phyloP scores from a whole-genome alignment of 1,140 invertebrate species.

The Drosophila sucinea region DNA sequence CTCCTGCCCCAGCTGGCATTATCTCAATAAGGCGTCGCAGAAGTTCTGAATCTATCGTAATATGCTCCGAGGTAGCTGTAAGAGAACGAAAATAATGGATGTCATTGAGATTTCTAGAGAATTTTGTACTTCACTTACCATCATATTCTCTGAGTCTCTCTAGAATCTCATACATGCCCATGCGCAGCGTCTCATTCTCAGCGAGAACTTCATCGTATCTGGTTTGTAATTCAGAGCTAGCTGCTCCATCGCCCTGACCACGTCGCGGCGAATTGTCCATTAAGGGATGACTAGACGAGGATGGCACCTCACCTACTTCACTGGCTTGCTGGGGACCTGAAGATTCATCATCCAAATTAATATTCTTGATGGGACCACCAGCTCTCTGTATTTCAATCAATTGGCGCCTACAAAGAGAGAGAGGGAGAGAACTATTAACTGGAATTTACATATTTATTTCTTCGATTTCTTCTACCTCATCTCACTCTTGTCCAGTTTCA shows the following conservation, averaged over 20 bases:
- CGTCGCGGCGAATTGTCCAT: conserved; percentile 60
- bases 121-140: conserved; percentile 74
- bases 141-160: conserved; percentile 86
- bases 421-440: too few species aligned
- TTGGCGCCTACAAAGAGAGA: conserved; percentile 40
- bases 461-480: conserved; percentile 57
- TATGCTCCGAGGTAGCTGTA: conserved; percentile 75
- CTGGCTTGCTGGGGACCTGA: conserved; percentile 47
- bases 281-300: conserved; percentile 11
- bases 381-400: conserved; percentile 45
- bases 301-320: conserved; percentile 62
- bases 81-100: neutral
- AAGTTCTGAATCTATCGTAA: conserved; percentile 84
- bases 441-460: too few species aligned
- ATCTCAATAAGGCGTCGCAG: conserved; percentile 85
- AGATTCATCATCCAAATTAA: conserved; percentile 26
- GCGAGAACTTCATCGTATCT: conserved; percentile 84
- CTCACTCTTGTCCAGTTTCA: conserved; percentile 80
- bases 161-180: conserved; percentile 87
- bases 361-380: neutral
- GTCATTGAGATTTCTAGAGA: too few species aligned
- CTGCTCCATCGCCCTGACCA: conserved; percentile 68
- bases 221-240: conserved; percentile 67
- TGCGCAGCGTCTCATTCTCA: conserved; percentile 86
- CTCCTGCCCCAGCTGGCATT: conserved; percentile 60